Evolutionary conservation across 2,797 vertebrate species (phyloP).

Genomic region (Capromys pilorides): DNA sequence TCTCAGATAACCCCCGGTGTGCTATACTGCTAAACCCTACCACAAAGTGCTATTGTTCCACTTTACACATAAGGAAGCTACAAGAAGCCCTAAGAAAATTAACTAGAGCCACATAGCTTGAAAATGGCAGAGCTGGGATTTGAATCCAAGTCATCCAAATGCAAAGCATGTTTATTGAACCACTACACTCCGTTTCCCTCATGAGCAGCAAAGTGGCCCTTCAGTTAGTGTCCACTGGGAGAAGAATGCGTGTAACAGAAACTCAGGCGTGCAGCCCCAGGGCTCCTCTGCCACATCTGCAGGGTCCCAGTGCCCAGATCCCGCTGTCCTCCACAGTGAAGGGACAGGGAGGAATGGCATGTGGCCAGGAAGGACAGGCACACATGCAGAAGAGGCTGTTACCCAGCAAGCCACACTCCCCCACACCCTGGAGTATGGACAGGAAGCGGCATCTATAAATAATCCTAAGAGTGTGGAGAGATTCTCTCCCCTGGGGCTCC

Average conservation of each 20-base stretch:
- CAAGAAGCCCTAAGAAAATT: neutral
- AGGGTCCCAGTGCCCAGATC: neutral
- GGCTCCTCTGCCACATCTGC: neutral
- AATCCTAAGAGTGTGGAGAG: conserved; percentile 59
- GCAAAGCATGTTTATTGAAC: conserved; percentile 18
- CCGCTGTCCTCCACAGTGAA: neutral
- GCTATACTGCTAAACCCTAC: neutral
- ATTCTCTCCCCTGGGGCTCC: conserved; percentile 63
- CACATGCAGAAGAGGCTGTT: conserved; percentile 2
- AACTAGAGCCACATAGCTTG: neutral
- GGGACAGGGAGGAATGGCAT: neutral
- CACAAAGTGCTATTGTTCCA: neutral
- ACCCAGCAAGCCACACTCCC: neutral
- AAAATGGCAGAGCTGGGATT: conserved; percentile 21
- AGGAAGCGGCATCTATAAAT: conserved; percentile 69
- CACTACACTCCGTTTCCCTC: neutral
- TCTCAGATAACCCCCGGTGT: neutral
- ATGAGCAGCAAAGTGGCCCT: neutral
- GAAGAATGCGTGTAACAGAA: neutral
- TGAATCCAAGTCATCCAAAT: conserved; percentile 36
- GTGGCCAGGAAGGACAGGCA: neutral
- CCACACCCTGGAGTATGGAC: conserved; percentile 6
- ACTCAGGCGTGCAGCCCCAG: neutral
- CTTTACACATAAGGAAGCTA: conserved; percentile 48
- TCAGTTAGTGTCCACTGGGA: neutral